phyloP scores from a whole-genome alignment of 2,888 invertebrate species.

The Coelinius sp. region DNA sequence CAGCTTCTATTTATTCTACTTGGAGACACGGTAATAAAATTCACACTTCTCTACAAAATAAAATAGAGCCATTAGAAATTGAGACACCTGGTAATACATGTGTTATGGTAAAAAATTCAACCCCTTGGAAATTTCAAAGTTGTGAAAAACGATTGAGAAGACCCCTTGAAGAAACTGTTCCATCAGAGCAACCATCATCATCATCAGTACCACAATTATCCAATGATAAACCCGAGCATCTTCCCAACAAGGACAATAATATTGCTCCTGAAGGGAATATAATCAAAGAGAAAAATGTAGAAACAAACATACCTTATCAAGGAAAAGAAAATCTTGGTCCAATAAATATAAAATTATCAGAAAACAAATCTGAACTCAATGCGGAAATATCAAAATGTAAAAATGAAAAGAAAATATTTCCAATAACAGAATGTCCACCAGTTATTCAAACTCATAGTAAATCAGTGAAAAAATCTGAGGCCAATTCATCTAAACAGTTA shows the following conservation, averaged over 20 bases:
- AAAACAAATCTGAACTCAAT: background rate
- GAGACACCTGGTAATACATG: slow-evolving; percentile 49
- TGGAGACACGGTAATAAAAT: slow-evolving; percentile 52
- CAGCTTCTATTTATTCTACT: slow-evolving; percentile 57
- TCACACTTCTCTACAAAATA: slow-evolving; percentile 57
- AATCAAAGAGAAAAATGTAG: background rate
- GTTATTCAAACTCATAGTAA: too few species aligned
- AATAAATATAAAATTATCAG: background rate
- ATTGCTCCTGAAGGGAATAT: slow-evolving; percentile 8
- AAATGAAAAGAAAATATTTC: background rate
- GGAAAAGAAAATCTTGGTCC: slow-evolving; percentile 21
- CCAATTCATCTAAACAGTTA: too few species aligned
- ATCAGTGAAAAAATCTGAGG: too few species aligned
- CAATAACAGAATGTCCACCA: background rate
- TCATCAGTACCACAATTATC: too few species aligned
- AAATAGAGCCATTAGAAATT: background rate
- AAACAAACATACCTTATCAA: slow-evolving; percentile 30
- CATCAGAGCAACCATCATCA: background rate
- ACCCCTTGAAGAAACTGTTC: slow-evolving; percentile 59
- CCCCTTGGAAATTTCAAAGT: slow-evolving; percentile 11
- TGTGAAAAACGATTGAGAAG: slow-evolving; percentile 52
- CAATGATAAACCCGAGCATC: slow-evolving; percentile 4
- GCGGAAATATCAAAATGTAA: background rate
- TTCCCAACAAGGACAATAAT: slow-evolving; percentile 4
- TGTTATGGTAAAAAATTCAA: slow-evolving; percentile 43